Evolutionary conservation across 2,888 invertebrate genomes (phyloP).

Genomic region (Thecophora atra): DNA sequence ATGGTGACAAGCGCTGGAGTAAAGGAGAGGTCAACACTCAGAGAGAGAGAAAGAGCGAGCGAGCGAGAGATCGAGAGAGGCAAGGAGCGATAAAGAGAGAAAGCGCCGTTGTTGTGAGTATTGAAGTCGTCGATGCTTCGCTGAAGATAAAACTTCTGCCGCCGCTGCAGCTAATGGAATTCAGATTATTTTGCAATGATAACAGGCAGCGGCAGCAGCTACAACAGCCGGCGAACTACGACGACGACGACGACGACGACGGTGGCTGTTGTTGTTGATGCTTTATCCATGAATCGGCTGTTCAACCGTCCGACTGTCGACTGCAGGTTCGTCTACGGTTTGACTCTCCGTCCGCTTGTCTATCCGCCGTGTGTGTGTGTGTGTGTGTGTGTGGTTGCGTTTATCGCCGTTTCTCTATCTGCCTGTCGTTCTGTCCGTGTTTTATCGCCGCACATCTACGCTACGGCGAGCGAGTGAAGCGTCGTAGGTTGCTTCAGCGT

Average conservation of each 20-base stretch:
- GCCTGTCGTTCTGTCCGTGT: constrained; percentile 19
- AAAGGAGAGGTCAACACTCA: neutral
- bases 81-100: neutral
- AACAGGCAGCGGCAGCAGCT: constrained; percentile 47
- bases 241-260: no score
- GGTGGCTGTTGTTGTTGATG: constrained; percentile 64
- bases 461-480: constrained; percentile 28
- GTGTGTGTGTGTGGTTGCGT: no score
- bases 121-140: constrained; percentile 30
- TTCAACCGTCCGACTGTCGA: constrained; percentile 9
- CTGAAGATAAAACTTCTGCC: constrained; percentile 26
- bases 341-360: neutral
- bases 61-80: constrained; percentile 1
- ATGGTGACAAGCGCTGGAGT: neutral
- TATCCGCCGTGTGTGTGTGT: no score
- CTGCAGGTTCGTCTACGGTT: neutral
- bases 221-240: no score
- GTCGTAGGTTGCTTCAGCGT: constrained; percentile 9
- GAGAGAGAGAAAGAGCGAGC: constrained; percentile 13
- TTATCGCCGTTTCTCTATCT: neutral
- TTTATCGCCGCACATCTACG: constrained; percentile 31
- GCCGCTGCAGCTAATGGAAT: constrained; percentile 58
- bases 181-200: constrained; percentile 64
- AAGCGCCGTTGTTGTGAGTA: neutral
- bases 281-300: constrained; percentile 21